Percentiles rank a stretch among this genome's conserved stretches.
These are phyloP conservation scores for Noctua fimbriata DNA, from an alignment of 2,888 invertebrate species.

Conservation along the genomic window DNA sequence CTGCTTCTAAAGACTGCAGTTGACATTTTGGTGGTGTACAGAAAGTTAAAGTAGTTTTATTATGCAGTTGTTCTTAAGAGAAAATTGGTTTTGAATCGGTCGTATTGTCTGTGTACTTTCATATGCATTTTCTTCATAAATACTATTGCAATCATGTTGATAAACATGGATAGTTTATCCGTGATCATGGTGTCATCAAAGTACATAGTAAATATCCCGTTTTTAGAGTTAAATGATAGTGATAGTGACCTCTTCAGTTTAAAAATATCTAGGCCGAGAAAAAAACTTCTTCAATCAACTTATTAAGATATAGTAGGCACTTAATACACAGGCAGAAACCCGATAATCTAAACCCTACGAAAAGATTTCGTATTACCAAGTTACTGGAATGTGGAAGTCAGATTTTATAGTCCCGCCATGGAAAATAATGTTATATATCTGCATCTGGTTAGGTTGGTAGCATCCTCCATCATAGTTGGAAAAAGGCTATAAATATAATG, in stretches of 20 bases:
- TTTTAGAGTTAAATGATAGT: too few relatives aligned
- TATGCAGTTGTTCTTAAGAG: background rate
- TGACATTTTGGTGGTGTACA: background rate
- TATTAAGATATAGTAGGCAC: background rate
- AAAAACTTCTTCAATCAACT: accelerated
- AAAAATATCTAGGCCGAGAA: background rate
- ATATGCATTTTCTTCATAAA: too few relatives aligned
- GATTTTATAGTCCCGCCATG: background rate
- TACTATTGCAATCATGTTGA: background rate
- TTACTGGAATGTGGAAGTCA: background rate
- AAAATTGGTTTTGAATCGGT: background rate
- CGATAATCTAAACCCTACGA: background rate
- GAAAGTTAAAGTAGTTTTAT: conserved; percentile 23
- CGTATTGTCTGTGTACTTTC: background rate
- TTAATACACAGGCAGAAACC: background rate
- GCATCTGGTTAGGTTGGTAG: background rate
- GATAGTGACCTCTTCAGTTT: too few relatives aligned
- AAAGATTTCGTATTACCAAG: background rate
- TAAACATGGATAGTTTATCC: too few relatives aligned
- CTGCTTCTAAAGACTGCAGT: conserved; percentile 13
- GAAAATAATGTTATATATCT: background rate
- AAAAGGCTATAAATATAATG: background rate
- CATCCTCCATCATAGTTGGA: background rate
- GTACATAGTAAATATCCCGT: too few relatives aligned
- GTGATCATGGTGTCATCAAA: too few relatives aligned